Evolutionary conservation across 2,797 vertebrate species (phyloP).

Genomic region (Myoxocephalus aenaeus): DNA sequence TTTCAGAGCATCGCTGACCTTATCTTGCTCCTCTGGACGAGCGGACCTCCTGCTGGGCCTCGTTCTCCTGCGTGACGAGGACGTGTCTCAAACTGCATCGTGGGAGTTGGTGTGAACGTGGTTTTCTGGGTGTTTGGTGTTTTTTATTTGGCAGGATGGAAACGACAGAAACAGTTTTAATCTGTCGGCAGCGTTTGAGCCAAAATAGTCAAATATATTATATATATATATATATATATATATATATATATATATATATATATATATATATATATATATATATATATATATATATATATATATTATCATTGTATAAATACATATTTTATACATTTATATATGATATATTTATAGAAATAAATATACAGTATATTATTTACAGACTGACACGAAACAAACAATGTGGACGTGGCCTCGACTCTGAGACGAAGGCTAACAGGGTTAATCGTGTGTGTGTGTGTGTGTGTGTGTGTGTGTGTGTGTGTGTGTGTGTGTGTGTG

Average conservation of each 20-base stretch:
- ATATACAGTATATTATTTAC: too few relatives aligned
- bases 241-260: too few relatives aligned
- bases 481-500: background rate
- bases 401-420: conserved; percentile 15
- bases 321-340: too few relatives aligned
- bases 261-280: too few relatives aligned
- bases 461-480: too few relatives aligned
- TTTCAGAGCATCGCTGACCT: background rate
- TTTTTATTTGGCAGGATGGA: conserved; percentile 55
- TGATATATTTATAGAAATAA: too few relatives aligned
- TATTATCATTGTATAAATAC: too few relatives aligned
- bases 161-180: conserved; percentile 23
- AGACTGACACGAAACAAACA: background rate
- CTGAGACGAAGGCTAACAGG: conserved; percentile 35
- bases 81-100: background rate
- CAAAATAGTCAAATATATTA: conserved; percentile 24
- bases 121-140: conserved; percentile 37
- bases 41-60: background rate
- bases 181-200: background rate
- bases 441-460: conserved; percentile 36
- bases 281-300: too few relatives aligned
- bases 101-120: conserved; percentile 51
- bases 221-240: too few relatives aligned
- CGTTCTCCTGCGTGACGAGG: background rate
- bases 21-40: too few relatives aligned